phyloP scores from a whole-genome alignment of 2,113 vertebrate genomes.

The Casuarius casuarius region DNA sequence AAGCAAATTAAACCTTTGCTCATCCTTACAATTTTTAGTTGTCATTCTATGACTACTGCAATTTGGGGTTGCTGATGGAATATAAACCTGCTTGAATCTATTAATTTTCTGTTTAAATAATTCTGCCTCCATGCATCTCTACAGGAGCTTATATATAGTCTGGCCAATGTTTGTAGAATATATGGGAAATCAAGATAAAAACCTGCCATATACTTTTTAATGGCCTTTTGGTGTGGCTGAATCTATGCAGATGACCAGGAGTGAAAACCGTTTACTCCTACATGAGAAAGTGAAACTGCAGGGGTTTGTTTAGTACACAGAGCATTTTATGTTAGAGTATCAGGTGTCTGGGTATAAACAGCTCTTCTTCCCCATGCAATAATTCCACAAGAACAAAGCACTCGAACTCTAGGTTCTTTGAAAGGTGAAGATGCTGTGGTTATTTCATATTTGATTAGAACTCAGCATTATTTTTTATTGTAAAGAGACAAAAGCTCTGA shows the following conservation, averaged over 20 bases:
- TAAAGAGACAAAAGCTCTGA: not conserved
- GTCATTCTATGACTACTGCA: not conserved
- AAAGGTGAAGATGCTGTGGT: not conserved
- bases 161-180: constrained; percentile 35
- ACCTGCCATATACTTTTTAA: not conserved
- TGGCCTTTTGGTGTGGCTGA: not conserved
- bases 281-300: not conserved
- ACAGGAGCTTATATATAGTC: not conserved
- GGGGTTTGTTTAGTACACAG: not conserved
- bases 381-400: not conserved
- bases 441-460: constrained; percentile 3
- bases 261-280: not conserved
- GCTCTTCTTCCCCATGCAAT: not conserved
- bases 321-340: not conserved
- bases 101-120: constrained; percentile 42
- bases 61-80: constrained; percentile 20
- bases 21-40: constrained; percentile 27
- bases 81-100: constrained; percentile 24
- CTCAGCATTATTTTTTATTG: not conserved
- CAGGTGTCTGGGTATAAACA: constrained; percentile 17
- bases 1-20: constrained; percentile 25
- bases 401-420: not conserved
- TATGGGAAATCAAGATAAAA: constrained; percentile 30
- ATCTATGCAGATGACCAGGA: not conserved
- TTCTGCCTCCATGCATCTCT: not conserved